A percentile compares a stretch with the other conserved stretches of the same genome.
phyloP scores from a whole-genome alignment of 2,888 invertebrate genomes.

The Halictus ligatus region DNA sequence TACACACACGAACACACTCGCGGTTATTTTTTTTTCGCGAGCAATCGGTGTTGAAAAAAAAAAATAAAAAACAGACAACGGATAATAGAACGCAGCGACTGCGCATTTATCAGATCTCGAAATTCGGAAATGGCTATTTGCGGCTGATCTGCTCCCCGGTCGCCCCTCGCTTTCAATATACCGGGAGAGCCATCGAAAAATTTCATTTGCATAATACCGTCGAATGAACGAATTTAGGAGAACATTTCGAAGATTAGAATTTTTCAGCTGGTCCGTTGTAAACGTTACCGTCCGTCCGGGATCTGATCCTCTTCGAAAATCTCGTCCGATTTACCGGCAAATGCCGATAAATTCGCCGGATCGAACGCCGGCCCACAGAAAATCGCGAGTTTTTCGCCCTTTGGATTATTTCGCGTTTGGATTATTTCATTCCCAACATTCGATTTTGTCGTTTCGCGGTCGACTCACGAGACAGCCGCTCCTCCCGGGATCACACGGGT shows the following conservation, averaged over 20 bases:
- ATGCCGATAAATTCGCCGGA: constrained; percentile 24
- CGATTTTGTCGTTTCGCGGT: constrained; percentile 11
- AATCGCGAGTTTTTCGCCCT: not conserved
- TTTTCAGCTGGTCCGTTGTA: constrained; percentile 24
- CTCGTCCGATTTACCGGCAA: not conserved
- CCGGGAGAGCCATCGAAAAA: not conserved
- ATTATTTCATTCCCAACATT: not conserved
- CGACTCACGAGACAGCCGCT: constrained; percentile 11
- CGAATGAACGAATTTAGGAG: constrained; percentile 37
- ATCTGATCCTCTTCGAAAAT: not conserved
- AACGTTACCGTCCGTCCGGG: not conserved
- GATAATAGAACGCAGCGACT: not conserved
- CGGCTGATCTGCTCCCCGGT: not conserved
- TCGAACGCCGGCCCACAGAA: not conserved
- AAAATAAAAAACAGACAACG: not conserved
- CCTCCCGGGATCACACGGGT: not conserved
- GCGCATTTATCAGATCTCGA: not conserved
- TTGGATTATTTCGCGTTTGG: not conserved
- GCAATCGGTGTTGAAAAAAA: not conserved
- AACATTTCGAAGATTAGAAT: constrained; percentile 38
- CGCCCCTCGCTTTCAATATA: constrained; percentile 14
- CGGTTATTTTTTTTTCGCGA: not conserved
- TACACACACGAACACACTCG: not conserved
- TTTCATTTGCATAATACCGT: constrained; percentile 47
- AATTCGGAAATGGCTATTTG: constrained; percentile 16